These are phyloP conservation scores for Oryzias dopingdopingensis DNA, from an alignment of 2,797 vertebrate genomes.

Conservation along the genomic window DNA sequence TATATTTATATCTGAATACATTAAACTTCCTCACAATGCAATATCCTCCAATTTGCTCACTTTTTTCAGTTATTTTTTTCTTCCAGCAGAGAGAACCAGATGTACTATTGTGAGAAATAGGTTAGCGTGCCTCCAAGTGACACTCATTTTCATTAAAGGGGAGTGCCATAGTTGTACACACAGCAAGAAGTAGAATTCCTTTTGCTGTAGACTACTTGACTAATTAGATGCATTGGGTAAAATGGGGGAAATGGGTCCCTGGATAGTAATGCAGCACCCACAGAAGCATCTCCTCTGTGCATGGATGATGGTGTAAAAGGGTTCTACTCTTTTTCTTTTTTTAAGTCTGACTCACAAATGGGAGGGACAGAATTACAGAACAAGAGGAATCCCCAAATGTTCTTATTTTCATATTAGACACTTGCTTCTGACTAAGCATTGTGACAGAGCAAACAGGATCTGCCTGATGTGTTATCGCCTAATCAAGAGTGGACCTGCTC, in stretches of 20 bases:
- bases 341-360: constrained; percentile 47
- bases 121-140: constrained; percentile 59
- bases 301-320: constrained; percentile 63
- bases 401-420: constrained; percentile 23
- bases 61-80: constrained; percentile 26
- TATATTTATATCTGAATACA: constrained; percentile 7
- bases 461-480: background rate
- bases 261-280: constrained; percentile 25
- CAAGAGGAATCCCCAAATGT: constrained; percentile 51
- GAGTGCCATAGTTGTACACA: constrained; percentile 33
- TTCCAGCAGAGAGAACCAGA: constrained; percentile 30
- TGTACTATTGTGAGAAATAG: constrained; percentile 58
- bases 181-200: constrained; percentile 30
- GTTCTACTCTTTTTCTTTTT: constrained; percentile 49
- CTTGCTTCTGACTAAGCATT: constrained; percentile 3
- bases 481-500: background rate
- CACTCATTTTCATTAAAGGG: constrained; percentile 46
- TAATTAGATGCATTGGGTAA: constrained; percentile 38
- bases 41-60: constrained; percentile 41
- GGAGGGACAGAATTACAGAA: constrained; percentile 36
- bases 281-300: constrained; percentile 29
- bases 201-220: constrained; percentile 32
- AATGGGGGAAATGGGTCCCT: constrained; percentile 33
- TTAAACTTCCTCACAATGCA: constrained; percentile 31
- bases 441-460: background rate